Evolutionary conservation across 2,113 vertebrate species (phyloP).

Genomic region (Tachycineta bicolor): DNA sequence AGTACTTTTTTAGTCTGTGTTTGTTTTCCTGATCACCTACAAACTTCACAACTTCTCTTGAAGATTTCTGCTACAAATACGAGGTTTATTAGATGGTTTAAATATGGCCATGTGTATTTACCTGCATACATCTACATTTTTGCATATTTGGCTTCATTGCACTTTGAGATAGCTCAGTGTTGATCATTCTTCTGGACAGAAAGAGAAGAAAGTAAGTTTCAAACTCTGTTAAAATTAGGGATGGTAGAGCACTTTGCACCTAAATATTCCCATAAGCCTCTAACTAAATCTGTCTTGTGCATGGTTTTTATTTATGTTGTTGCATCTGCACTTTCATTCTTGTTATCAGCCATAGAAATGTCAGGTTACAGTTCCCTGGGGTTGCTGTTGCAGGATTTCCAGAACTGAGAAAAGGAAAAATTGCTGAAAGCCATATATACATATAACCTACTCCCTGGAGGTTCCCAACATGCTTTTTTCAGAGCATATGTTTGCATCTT

Average conservation of each 20-base stretch:
- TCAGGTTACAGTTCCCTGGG: conserved; percentile 11
- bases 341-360: conserved; percentile 35
- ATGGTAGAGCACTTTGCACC: conserved; percentile 43
- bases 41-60: neutral
- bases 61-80: neutral
- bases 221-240: neutral
- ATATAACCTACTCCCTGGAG: conserved; percentile 12
- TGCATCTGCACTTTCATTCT: conserved; percentile 42
- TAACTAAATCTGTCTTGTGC: conserved; percentile 1
- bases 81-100: neutral
- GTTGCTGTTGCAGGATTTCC: conserved; percentile 40
- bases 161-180: neutral
- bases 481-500: conserved; percentile 28
- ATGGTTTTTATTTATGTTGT: conserved; percentile 46
- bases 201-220: neutral
- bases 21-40: neutral
- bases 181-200: neutral
- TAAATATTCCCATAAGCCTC: conserved; percentile 15
- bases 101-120: neutral
- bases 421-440: conserved; percentile 24
- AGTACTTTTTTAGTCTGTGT: neutral
- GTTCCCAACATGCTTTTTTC: conserved; percentile 9
- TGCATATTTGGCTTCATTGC: neutral
- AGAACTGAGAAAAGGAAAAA: conserved; percentile 16
- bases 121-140: neutral